These are phyloP conservation scores for Nyctibius bracteatus DNA, from an alignment of 2,113 vertebrate genomes.

Conservation along the genomic window DNA sequence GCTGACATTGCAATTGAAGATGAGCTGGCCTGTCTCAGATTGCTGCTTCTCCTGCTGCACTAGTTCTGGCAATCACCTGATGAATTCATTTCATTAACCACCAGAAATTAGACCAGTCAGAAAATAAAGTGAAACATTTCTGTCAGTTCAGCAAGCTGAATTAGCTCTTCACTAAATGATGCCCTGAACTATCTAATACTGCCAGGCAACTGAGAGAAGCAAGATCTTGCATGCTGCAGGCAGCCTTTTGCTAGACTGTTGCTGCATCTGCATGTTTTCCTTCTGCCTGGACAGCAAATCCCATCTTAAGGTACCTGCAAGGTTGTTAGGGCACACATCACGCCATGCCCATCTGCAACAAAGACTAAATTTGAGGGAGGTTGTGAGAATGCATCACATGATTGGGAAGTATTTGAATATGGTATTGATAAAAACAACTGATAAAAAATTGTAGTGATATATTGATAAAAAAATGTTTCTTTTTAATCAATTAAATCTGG, in stretches of 20 bases:
- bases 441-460: not conserved
- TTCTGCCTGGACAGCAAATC: not conserved
- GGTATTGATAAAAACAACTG: not conserved
- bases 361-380: not conserved
- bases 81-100: not conserved
- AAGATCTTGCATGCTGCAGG: not conserved
- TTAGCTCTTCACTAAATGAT: not conserved
- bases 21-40: not conserved
- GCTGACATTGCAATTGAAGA: fast-evolving
- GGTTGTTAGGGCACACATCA: too few relatives aligned
- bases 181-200: not conserved
- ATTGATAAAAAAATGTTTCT: not conserved
- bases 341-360: fast-evolving
- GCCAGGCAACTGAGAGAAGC: not conserved
- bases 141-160: not conserved
- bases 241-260: not conserved
- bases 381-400: not conserved
- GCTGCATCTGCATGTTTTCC: fast-evolving
- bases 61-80: not conserved
- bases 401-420: not conserved
- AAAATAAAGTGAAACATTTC: not conserved
- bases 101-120: not conserved
- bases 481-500: not conserved
- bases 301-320: too few relatives aligned
- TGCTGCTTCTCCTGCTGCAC: not conserved